Base-by-base conservation (phyloP, 2,113 vertebrate genomes). In the Mellivora capensis region DNA sequence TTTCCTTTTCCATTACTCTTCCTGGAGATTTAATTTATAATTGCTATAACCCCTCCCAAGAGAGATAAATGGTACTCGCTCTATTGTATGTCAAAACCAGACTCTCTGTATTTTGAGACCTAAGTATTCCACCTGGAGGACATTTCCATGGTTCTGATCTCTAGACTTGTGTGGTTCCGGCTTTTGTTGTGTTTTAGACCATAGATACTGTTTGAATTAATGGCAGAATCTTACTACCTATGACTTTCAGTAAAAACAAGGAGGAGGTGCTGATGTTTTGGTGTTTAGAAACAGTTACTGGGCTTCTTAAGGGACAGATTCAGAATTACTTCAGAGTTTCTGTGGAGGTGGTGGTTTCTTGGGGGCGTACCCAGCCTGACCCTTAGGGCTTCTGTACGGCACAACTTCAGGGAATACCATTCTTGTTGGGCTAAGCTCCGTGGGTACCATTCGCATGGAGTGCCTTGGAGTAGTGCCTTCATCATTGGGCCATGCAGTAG, bases 131-230 rank as follows among this genome's bases (percentile, higher is more conserved):
- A 0, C 9, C 31, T 67, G 59, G 29, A 82, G 84, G 67, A 83
- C 44, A n/a, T 23, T 2, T 29, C 15, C 2, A 0, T 0, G 4
- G 8, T 81, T 61, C 69, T 57, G 29, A 18, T 10, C 13, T 67
- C 34, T 29, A 44, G 71, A 13, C 15, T 6, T 49, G 6, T 77
- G 39, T 52, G 37, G 14, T 62, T 86, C 57, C 49, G 52, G 25
- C 31, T 90, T 74, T 54, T 84, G 74, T 59, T 89, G 39, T 90
- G 71, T n/a, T 17, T 94, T 79, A 80, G 71, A 87, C 4, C n/a
- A 52, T 7, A n/a, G 17, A 44, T 89, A 42, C 4, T 92, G 18
- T 95, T 97, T 85, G 80, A 54, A 20, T 90, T 49, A 67, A 37
- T 21, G 44, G 18, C 76, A 7, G 23, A 47, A 17, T 72, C 12